Percentiles rank a stretch among this genome's conserved stretches.
Evolutionary conservation across 1,140 invertebrate species (phyloP).

Genomic region (Leptinotarsa texana): DNA sequence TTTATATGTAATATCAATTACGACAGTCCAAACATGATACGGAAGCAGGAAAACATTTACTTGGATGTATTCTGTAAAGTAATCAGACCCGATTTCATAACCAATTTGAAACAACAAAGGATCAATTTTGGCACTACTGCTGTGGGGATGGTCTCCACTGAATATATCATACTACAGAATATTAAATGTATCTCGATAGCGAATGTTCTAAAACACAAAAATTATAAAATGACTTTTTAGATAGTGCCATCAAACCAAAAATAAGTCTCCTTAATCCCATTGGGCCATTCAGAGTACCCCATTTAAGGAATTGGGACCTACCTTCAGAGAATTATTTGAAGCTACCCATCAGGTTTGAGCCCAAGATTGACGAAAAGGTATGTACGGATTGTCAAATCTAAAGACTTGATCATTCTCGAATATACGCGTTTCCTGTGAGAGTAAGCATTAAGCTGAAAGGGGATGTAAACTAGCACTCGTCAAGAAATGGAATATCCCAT

Average conservation of each 20-base stretch:
- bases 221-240: conserved; percentile 24
- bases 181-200: conserved; percentile 37
- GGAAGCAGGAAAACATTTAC: conserved; percentile 36
- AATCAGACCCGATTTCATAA: conserved; percentile 42
- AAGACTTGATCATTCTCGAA: too few relatives aligned
- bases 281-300: conserved; percentile 31
- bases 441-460: too few relatives aligned
- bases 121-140: conserved; percentile 44
- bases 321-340: conserved; percentile 34
- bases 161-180: conserved; percentile 41
- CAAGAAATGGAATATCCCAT: too few relatives aligned
- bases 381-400: not conserved
- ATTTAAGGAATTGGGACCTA: conserved; percentile 13
- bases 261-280: conserved; percentile 32
- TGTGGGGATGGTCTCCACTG: conserved; percentile 31
- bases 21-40: conserved; percentile 17
- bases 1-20: conserved; percentile 41
- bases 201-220: not conserved
- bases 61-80: conserved; percentile 42
- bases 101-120: conserved; percentile 42
- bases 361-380: conserved; percentile 29
- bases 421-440: too few relatives aligned
- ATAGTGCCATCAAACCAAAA: conserved; percentile 31
- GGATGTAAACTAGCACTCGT: too few relatives aligned
- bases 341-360: conserved; percentile 36